phyloP scores from a whole-genome alignment of 2,113 vertebrate genomes.

The Gobiocypris rarus region DNA sequence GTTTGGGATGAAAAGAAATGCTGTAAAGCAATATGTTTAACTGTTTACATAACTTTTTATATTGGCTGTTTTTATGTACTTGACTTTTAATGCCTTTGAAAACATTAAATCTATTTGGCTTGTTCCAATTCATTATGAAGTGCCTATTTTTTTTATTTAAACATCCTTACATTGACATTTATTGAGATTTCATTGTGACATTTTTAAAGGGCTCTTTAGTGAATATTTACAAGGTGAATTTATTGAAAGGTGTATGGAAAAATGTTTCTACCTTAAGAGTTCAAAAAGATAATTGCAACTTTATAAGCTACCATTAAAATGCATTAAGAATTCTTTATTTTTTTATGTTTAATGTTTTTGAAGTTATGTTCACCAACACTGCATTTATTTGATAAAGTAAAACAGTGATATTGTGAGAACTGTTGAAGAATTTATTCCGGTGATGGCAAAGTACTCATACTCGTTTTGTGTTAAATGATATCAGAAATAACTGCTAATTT shows the following conservation, averaged over 20 bases:
- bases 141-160: not conserved
- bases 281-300: too few relatives aligned
- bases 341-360: not conserved
- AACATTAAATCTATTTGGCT: not conserved
- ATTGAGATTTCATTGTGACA: too few relatives aligned
- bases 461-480: not conserved
- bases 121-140: not conserved
- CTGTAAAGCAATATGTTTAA: not conserved
- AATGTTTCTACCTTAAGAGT: too few relatives aligned
- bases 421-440: too few relatives aligned
- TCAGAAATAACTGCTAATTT: not conserved
- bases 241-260: too few relatives aligned
- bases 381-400: not conserved
- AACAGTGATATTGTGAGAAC: not conserved
- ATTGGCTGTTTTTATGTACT: not conserved
- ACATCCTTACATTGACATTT: not conserved
- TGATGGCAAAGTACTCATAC: too few relatives aligned
- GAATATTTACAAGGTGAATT: too few relatives aligned
- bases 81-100: not conserved
- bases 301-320: not conserved
- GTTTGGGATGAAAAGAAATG: not conserved
- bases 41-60: constrained; percentile 40
- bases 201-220: too few relatives aligned
- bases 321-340: not conserved
- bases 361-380: not conserved